Evolutionary conservation across 2,113 vertebrate genomes (phyloP), one percentile per base, ranked within the genome.

Genomic region (Panthera tigris): DNA sequence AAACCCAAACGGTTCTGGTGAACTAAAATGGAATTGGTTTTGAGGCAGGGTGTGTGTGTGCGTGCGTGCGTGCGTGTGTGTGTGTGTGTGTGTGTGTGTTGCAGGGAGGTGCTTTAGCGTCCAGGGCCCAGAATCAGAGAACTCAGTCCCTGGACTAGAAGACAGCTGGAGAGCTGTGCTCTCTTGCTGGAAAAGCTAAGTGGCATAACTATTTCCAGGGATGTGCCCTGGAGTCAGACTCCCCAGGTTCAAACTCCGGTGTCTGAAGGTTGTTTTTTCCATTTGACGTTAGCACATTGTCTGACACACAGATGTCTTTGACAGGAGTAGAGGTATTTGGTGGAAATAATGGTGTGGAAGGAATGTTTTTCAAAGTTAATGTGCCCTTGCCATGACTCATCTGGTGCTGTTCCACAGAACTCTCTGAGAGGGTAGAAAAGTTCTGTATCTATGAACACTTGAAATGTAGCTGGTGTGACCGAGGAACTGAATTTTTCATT

Each of bases 261-360:
- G 55, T 61, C 19, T 41, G 41, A 25, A 33, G 9, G 8, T 41
- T 25, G 10, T 27, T 71, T 61, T 71, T 80, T n/a, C 27, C 66
- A 69, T 29, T 41, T 73, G 39, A 50, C 13, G n/a, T 65, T 19
- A 74, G 31, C 27, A 71, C 25, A 18, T 8, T 66, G 29, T 57
- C 39, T 48, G 27, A 73, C 52, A 80, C 7, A 23, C 15, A 52
- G 74, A 27, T 65, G 13, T 41, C 68, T 13, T 7, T 9, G 7
- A n/a, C 1, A n/a, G 7, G 41, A 74, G 0, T 0, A 11, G 6
- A 31, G 66, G 12, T 19, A 65, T 15, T 79, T 81, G 15, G 2
- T 74, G 1, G 63, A 39, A 73, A 92, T n/a, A 18, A 1, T 0
- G 15, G 79, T 3, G 3, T 16, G 0, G 5, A 3, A 18, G 25